phyloP scores from a whole-genome alignment of 2,113 vertebrate genomes.

The Numenius arquata region DNA sequence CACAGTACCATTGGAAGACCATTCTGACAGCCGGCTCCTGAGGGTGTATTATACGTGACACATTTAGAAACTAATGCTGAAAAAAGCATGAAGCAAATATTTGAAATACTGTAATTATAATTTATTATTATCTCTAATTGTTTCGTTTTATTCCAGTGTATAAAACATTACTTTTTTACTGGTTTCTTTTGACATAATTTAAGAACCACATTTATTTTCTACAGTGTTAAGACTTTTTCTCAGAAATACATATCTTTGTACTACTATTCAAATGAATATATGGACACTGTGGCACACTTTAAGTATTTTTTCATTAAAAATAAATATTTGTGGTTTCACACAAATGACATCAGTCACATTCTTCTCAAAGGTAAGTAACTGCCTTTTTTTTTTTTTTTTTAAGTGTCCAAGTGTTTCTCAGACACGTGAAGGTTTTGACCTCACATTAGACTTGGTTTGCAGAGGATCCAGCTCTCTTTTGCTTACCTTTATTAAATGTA shows the following conservation, averaged over 20 bases:
- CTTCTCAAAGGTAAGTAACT: conserved; percentile 20
- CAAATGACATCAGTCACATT: conserved; percentile 43
- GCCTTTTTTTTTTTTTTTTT: neutral
- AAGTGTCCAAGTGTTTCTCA: neutral
- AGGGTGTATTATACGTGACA: neutral
- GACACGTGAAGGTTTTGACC: neutral
- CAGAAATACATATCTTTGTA: conserved; percentile 77
- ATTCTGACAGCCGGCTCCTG: conserved; percentile 8
- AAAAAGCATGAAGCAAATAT: conserved; percentile 54
- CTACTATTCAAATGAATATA: conserved; percentile 75
- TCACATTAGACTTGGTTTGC: neutral
- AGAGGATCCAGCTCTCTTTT: neutral
- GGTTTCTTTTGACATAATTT: conserved; percentile 71
- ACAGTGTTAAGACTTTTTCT: conserved; percentile 70
- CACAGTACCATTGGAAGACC: neutral
- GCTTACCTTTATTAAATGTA: neutral
- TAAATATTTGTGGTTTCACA: conserved; percentile 79
- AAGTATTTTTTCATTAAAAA: conserved; percentile 80
- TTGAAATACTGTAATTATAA: conserved; percentile 76
- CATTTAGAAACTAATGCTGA: conserved; percentile 57
- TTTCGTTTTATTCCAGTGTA: conserved; percentile 68
- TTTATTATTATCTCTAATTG: conserved; percentile 69
- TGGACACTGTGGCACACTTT: conserved; percentile 75
- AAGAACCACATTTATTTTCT: conserved; percentile 77
- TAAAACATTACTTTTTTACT: conserved; percentile 71